Conservation (phyloP, 2,888 invertebrate species). For the Chromoteleia sp. region DNA sequence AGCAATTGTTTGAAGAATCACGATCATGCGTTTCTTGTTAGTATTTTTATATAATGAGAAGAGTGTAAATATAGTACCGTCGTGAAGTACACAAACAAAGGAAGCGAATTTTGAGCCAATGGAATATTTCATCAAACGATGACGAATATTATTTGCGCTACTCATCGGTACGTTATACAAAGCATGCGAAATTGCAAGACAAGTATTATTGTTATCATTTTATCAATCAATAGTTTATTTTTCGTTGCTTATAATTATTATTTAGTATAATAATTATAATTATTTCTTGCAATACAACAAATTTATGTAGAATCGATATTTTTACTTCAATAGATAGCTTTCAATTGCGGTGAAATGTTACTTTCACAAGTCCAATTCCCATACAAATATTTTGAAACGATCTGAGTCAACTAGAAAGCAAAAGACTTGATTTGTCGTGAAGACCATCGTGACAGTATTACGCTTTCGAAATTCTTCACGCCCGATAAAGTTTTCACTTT, state of each 20-base stretch:
- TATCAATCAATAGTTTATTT: constrained; percentile 36
- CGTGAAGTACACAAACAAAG: constrained; percentile 27
- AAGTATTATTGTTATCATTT: constrained; percentile 42
- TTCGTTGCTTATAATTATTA: constrained; percentile 29
- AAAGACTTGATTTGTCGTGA: too few species aligned
- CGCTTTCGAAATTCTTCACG: not conserved
- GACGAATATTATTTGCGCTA: too few species aligned
- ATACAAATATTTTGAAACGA: too few species aligned
- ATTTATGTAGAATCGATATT: too few species aligned
- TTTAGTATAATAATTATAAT: constrained; percentile 10
- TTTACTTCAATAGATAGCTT: too few species aligned
- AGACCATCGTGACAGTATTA: too few species aligned
- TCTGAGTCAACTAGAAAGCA: too few species aligned
- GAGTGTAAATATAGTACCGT: constrained; percentile 55
- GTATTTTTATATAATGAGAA: constrained; percentile 81
- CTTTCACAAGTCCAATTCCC: too few species aligned
- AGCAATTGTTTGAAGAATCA: constrained; percentile 67
- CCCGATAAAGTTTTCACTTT: not conserved
- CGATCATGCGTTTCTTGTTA: constrained; percentile 80
- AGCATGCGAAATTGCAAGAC: constrained; percentile 6
- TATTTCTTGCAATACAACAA: too few species aligned
- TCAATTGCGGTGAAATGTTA: too few species aligned
- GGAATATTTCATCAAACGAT: constrained; percentile 60
- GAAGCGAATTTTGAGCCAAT: constrained; percentile 70
- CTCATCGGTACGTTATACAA: too few species aligned